Evolutionary conservation across 2,113 vertebrate genomes (phyloP), one percentile per base, ranked within the genome.

Genomic region (Macroglossus sobrinus): DNA sequence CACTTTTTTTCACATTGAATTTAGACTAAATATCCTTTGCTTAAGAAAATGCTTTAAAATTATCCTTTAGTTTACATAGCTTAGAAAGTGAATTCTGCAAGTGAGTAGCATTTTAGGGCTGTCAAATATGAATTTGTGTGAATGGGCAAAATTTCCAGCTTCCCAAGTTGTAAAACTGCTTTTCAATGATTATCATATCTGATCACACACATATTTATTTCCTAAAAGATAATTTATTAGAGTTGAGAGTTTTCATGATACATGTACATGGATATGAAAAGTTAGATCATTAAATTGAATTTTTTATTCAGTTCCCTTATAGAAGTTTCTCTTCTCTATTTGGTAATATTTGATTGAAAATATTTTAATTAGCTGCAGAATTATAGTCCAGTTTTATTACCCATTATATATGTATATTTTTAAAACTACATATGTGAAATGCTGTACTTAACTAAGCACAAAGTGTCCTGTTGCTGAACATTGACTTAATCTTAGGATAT

Each of bases 111-210:
- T 87, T 84, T 87, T 91, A 61, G 2, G 18, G 6, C 53, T 81
- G 78, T 92, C 59, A 93, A 15, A 64, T 88, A 84, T 57, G 7
- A 22, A 3, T 50, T 68, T 93, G 24, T 15, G 66, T 61, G 26
- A 50, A 43, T 90, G 74, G 50, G 26, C 26, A 85, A 86, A 93
- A 71, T 22, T 57, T 75, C 74, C 43, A 69, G 38, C 26, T 90
- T 95, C 43, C 40, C 21, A 80, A 92, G n/a, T 68, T 95, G 55
- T 78, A 68, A 92, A 94, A 35, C 11, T n/a, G 89, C 4, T 95
- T 94, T 75, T 26, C 9, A 85, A 57, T 92, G 87, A 92, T 92
- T 92, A 87, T 84, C 57, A 84, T 96, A 50, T 96, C 79, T 95
- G 28, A 50, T 61, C 45, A 76, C n/a, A 82, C 4, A 88, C 26